A percentile compares a stretch with the other conserved stretches of the same genome.
Conservation (phyloP, 2,113 vertebrate species). For the Asarcornis scutulata region DNA sequence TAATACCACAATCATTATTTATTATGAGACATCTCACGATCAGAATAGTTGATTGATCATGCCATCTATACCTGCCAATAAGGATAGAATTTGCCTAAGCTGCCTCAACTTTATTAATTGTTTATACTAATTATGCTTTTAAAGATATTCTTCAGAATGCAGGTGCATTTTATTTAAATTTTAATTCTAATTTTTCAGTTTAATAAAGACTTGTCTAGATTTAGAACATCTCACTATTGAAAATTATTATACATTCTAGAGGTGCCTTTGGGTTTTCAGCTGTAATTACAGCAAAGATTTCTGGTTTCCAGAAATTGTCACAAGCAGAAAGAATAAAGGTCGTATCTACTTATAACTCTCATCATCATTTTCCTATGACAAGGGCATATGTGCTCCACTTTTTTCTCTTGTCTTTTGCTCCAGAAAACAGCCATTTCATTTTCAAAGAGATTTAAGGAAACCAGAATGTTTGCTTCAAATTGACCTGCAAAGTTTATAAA, state of each 20-base stretch:
- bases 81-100: neutral
- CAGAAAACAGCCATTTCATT: constrained; percentile 15
- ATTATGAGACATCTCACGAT: neutral
- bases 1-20: neutral
- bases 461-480: neutral
- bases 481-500: constrained; percentile 6
- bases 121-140: neutral
- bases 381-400: neutral
- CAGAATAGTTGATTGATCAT: neutral
- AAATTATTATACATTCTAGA: neutral
- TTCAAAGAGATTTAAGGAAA: constrained; percentile 22
- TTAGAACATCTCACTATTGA: neutral
- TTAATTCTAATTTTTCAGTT: neutral
- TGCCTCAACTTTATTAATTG: neutral
- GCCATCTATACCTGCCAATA: rapidly evolving
- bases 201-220: neutral
- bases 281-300: neutral
- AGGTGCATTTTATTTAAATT: neutral
- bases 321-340: neutral
- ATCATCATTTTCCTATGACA: neutral
- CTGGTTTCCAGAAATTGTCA: neutral
- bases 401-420: neutral
- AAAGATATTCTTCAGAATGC: neutral
- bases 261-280: constrained; percentile 6
- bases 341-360: neutral